Evolutionary conservation across 1,140 invertebrate species (phyloP).

Genomic region (Brachionus koreanus): DNA sequence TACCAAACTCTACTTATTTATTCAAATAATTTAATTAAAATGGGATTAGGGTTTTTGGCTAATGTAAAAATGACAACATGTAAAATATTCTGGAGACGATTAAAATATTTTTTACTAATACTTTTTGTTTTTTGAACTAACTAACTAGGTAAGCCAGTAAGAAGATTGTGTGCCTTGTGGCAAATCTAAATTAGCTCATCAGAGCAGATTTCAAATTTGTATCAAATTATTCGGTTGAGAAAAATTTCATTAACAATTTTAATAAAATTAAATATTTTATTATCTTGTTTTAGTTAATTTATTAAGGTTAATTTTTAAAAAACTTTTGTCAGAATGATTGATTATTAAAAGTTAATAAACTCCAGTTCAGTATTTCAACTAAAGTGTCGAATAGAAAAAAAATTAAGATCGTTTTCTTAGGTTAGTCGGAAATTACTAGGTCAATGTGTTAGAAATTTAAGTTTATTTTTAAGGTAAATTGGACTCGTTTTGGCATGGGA

Average conservation of each 20-base stretch:
- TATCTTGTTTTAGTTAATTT: no score
- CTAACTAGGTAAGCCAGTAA: background rate
- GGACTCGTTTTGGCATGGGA: background rate
- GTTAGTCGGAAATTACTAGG: background rate
- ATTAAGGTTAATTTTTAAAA: no score
- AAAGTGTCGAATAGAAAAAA: background rate
- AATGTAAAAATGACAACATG: background rate
- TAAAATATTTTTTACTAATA: background rate
- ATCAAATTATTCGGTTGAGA: no score
- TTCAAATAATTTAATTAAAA: background rate
- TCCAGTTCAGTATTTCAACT: background rate
- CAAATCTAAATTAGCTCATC: background rate
- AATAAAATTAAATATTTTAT: no score
- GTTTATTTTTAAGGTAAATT: background rate
- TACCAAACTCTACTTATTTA: background rate
- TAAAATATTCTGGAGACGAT: background rate
- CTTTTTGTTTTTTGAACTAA: no score
- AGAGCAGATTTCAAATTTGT: background rate
- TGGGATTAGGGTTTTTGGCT: background rate
- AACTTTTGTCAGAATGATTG: background rate
- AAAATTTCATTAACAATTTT: no score
- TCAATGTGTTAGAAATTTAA: background rate
- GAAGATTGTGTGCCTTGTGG: background rate
- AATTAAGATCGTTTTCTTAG: background rate
- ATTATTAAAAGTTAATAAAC: background rate